Base-by-base conservation (phyloP, 2,888 invertebrate species). In the Latrodectus elegans region DNA sequence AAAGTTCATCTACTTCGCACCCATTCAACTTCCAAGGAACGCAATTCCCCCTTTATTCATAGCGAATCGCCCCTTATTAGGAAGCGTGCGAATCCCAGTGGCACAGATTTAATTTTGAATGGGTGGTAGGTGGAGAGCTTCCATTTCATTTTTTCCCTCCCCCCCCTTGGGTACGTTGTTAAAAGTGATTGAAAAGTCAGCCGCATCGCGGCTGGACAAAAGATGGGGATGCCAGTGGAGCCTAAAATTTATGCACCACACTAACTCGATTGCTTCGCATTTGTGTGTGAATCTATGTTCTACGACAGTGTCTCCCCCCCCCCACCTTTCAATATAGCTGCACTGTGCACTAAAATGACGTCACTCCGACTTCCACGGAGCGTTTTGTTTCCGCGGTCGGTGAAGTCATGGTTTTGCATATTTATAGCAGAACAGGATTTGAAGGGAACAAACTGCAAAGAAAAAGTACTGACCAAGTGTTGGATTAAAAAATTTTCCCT, bases 131-230 rank as follows among this genome's bases (percentile, higher is more conserved):
- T 38, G 38, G 38, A 38, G 53, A 4, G 51, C n/a, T 55, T 64
- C 71, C 79, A 72, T 71, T 80, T 80, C 79, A 80, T 64, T 74
- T 73, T 75, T 75, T 71, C 51, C 77, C 53, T 68, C 75, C 67
- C 82, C 53, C 64, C 74, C 53, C 49, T 64, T 26, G 17, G 38
- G 49, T 65, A 67, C 79, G 79, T 74, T 76, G 80, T 86, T 86
- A 76, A 76, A 86, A 81, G 76, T 86, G 86, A 86, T 86, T 86
- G 86, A 86, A 86, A 86, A 86, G 86, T 86, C 86, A 81, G 86
- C 70, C 76, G 71, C 65, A 76, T 55, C 72, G 22, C 51, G 49
- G 51, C 64, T n/a, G 80, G 64, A 85, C 85, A 85, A 85, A 84
- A 75, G 84, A 79, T 68, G 79, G 53, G 65, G 84, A 52, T 73